These are phyloP conservation scores for Noctuana brunneofusca DNA, from an alignment of 2,888 invertebrate species.

Conservation along the genomic window DNA sequence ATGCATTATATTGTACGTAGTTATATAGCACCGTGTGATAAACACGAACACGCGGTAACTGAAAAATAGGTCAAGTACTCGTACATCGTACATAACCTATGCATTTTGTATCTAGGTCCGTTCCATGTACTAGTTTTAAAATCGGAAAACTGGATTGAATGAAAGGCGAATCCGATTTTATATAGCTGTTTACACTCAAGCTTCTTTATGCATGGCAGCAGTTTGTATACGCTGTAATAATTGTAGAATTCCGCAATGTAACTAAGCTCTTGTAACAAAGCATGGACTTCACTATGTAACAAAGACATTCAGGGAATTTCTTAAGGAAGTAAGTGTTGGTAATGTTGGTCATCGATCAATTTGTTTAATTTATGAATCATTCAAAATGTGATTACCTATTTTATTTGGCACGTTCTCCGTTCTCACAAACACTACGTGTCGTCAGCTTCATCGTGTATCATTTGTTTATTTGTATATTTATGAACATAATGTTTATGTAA, in stretches of 20 bases:
- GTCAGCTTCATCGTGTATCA: too few relatives aligned
- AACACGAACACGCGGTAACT: constrained; percentile 19
- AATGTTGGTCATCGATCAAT: too few relatives aligned
- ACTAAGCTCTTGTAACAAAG: background rate
- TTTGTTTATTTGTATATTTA: too few relatives aligned
- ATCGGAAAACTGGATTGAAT: constrained; percentile 15
- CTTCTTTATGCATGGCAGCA: background rate
- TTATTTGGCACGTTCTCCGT: too few relatives aligned
- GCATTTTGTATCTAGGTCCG: constrained; percentile 26
- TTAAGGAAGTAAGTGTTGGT: background rate
- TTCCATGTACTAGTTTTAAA: constrained; percentile 15
- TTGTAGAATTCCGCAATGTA: background rate
- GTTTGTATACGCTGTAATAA: background rate
- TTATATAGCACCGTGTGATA: constrained; percentile 9
- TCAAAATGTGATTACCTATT: too few relatives aligned
- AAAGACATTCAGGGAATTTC: background rate
- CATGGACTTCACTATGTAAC: too few relatives aligned
- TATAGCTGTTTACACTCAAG: background rate
- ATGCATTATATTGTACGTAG: constrained; percentile 1
- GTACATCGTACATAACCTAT: constrained; percentile 7
- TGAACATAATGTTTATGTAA: too few relatives aligned
- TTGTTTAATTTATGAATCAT: too few relatives aligned
- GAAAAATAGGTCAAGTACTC: constrained; percentile 30
- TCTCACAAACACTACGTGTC: too few relatives aligned
- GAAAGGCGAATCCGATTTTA: constrained; percentile 1